Conservation (phyloP, 2,888 invertebrate species). For the Clunio marinus region DNA sequence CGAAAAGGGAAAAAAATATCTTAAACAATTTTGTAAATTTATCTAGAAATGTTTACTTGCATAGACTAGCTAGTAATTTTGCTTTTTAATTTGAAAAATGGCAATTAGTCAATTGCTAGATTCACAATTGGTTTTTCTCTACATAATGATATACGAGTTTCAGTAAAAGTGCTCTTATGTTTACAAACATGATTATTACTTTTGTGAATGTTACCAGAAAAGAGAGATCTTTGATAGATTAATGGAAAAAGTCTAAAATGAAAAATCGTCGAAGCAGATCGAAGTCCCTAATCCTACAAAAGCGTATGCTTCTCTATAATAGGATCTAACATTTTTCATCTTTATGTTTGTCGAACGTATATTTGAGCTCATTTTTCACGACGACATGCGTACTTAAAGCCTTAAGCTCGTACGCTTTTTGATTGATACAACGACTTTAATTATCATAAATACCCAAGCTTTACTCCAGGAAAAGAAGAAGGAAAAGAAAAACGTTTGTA, state of each 20-base stretch:
- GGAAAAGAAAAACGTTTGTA: no score
- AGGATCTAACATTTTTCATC: slow-evolving; percentile 35
- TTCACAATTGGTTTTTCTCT: no score
- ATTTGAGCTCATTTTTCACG: slow-evolving; percentile 32
- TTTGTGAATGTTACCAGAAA: not conserved
- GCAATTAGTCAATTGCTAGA: no score
- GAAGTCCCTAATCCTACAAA: slow-evolving; percentile 31
- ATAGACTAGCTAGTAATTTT: no score
- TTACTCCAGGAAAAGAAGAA: not conserved
- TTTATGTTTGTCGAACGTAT: not conserved
- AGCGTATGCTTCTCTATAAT: slow-evolving; percentile 27
- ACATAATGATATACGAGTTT: no score
- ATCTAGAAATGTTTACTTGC: no score
- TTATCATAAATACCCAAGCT: not conserved
- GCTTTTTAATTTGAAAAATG: no score
- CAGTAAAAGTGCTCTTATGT: no score
- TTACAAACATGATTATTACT: no score
- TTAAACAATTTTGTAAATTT: no score
- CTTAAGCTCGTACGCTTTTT: not conserved
- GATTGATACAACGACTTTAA: not conserved
- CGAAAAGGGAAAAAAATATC: no score
- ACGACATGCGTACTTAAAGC: not conserved
- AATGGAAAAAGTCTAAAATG: slow-evolving; percentile 34
- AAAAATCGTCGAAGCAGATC: slow-evolving; percentile 38
- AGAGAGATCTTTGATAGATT: slow-evolving; percentile 17